A percentile compares a stretch with the other conserved stretches of the same genome.
Conservation (phyloP, 2,113 vertebrate species). For the Pyrgilauda ruficollis region DNA sequence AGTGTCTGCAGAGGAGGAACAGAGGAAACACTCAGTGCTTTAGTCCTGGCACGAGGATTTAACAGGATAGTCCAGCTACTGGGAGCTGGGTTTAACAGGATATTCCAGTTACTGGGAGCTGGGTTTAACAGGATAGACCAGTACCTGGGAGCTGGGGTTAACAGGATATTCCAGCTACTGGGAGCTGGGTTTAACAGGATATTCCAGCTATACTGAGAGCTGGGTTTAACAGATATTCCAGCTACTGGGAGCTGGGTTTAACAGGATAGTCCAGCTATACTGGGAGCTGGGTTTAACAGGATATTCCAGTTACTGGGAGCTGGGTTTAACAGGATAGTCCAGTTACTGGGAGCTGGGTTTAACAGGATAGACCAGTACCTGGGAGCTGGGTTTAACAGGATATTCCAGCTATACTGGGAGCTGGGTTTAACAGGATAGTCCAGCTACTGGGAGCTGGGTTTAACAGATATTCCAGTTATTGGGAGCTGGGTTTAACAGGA, state of each 20-base stretch:
- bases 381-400: background rate
- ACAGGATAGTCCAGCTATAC: background rate
- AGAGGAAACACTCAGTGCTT: background rate
- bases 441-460: background rate
- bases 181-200: background rate
- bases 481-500: background rate
- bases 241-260: background rate
- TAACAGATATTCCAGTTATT: background rate
- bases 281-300: background rate
- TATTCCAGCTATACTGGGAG: too few relatives aligned
- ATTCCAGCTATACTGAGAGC: background rate
- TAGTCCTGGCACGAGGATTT: background rate
- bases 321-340: background rate
- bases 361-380: background rate
- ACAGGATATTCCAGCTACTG: background rate
- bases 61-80: background rate
- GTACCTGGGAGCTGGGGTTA: background rate
- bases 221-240: background rate
- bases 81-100: background rate
- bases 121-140: background rate
- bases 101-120: background rate
- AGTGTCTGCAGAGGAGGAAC: constrained; percentile 63
- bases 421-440: background rate
- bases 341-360: background rate
- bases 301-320: background rate